Evolutionary conservation across 2,888 invertebrate species (phyloP).

Genomic region (Boloria selene): DNA sequence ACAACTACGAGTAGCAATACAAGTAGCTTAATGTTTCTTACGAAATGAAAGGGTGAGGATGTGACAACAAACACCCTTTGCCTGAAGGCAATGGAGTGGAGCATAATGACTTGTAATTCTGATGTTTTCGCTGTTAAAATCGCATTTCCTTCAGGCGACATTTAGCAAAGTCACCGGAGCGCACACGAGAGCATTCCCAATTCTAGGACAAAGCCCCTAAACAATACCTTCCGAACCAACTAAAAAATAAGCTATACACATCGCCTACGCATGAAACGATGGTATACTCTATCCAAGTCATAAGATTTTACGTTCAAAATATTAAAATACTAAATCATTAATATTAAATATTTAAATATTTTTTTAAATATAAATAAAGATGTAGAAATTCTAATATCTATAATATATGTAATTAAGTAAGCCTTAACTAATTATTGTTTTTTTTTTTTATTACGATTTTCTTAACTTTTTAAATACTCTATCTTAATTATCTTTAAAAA

Average conservation of each 20-base stretch:
- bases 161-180: constrained; percentile 69
- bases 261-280: constrained; percentile 60
- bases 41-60: constrained; percentile 66
- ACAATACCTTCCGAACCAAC: constrained; percentile 72
- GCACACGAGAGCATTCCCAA: constrained; percentile 65
- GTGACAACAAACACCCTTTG: constrained; percentile 75
- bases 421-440: no score
- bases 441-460: no score
- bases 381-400: no score
- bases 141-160: constrained; percentile 77
- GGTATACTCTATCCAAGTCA: constrained; percentile 47
- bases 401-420: no score
- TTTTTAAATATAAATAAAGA: no score
- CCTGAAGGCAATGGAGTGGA: constrained; percentile 73
- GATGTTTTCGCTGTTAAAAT: constrained; percentile 80
- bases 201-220: constrained; percentile 64
- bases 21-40: constrained; percentile 36
- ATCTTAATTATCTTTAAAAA: no score
- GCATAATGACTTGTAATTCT: constrained; percentile 77
- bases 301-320: constrained; percentile 22
- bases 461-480: no score
- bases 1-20: constrained; percentile 16
- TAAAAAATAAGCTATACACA: constrained; percentile 72
- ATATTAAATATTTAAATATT: no score
- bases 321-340: no score